Percentiles rank a stretch among this genome's conserved stretches.
These are phyloP conservation scores for Galleria mellonella DNA, from an alignment of 1,140 invertebrate genomes.

Conservation along the genomic window DNA sequence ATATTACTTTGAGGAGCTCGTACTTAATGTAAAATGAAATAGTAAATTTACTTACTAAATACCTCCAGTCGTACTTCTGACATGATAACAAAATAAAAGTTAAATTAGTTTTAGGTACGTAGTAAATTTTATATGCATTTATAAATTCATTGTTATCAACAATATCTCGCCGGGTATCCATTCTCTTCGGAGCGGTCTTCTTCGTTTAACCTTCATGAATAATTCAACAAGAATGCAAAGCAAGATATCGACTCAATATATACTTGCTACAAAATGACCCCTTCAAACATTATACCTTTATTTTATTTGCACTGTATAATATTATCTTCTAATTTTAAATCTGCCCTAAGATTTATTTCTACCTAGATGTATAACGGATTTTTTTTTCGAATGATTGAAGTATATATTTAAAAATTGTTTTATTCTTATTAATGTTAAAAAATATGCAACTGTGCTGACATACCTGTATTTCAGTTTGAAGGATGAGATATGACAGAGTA, in stretches of 20 bases:
- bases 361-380: no score
- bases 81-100: neutral
- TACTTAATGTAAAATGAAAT: no score
- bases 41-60: no score
- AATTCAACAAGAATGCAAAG: slow-evolving; percentile 19
- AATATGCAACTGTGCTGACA: no score
- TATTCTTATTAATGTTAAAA: no score
- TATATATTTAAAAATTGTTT: no score
- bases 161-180: slow-evolving; percentile 15
- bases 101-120: neutral
- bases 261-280: slow-evolving; percentile 13
- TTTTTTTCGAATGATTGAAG: no score
- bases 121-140: no score
- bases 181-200: slow-evolving; percentile 9
- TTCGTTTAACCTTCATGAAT: slow-evolving; percentile 27
- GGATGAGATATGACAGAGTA: no score
- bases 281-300: slow-evolving; percentile 12
- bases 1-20: no score
- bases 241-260: slow-evolving; percentile 20
- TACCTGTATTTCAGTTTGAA: no score
- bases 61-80: no score
- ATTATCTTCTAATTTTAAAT: slow-evolving; percentile 2
- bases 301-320: slow-evolving; percentile 3
- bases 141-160: slow-evolving; percentile 17
- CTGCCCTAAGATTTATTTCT: slow-evolving; percentile 6